Evolutionary conservation across 2,113 vertebrate species (phyloP).

Genomic region (Dolichotis patagonum): DNA sequence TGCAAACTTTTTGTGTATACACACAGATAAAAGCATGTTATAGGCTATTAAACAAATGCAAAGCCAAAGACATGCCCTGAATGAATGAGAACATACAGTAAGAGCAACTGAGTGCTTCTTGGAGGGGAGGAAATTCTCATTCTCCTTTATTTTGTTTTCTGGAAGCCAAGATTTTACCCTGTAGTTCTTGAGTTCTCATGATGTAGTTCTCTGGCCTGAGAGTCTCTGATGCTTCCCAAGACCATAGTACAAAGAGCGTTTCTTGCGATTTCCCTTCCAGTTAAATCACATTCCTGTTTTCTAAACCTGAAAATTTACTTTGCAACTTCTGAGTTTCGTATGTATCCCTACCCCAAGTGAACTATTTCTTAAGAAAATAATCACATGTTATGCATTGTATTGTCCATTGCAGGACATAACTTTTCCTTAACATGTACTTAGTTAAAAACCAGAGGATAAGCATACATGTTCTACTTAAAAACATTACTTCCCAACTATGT

Average conservation of each 20-base stretch:
- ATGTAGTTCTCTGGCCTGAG: not conserved
- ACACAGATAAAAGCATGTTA: not conserved
- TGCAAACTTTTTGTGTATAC: not conserved
- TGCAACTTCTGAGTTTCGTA: not conserved
- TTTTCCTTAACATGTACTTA: not conserved
- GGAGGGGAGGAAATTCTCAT: not conserved
- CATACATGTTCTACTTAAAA: not conserved
- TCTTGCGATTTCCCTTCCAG: not conserved
- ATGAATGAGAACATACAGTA: not conserved
- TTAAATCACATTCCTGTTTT: not conserved
- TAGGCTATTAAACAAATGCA: not conserved
- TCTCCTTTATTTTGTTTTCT: not conserved
- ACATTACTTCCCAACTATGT: not conserved
- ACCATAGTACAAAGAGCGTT: not conserved
- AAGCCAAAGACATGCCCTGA: not conserved
- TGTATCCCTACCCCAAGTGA: not conserved
- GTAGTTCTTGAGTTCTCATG: not conserved
- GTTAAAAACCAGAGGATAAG: not conserved
- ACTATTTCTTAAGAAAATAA: no score
- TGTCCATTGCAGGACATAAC: not conserved
- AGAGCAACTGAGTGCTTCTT: not conserved
- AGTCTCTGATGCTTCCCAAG: not conserved
- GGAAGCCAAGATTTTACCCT: not conserved
- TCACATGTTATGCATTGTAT: not conserved
- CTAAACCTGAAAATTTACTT: not conserved